Evolutionary conservation across 2,888 invertebrate species (phyloP), one percentile per base, ranked within the genome.

Genomic region (Philopedon plagiatum): DNA sequence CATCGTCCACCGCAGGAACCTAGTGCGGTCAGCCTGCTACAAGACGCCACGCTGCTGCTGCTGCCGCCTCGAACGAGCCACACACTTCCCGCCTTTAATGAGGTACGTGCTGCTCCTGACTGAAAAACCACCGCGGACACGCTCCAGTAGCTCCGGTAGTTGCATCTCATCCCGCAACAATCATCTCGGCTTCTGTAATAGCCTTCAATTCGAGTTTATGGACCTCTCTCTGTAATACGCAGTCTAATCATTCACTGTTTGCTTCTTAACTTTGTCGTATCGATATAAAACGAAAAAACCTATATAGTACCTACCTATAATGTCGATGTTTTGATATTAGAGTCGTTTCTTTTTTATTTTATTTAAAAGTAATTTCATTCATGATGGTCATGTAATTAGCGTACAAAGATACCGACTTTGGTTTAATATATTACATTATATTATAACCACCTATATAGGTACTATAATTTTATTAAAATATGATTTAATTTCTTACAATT

Each of bases 61-160:
- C 23, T 23, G 19, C 32, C 11, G 13, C 61, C 18, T 63, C 63
- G 80, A 82, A 81, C 81, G 82, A 82, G 82, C 82, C 80, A 82
- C 82, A 83, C 82, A 82, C 81, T 82, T 83, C 82, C 83, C 82
- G 81, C 80, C 81, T 77, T 76, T 84, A 84, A 84, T 84, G 83
- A 83, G 83, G 82, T 84, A 83, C 84, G 84, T 84, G 84, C 83
- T 81, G 81, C 81, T 78, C 80, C 76, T 72, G 76, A 68, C 58
- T 74, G 73, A 77, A 78, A 78, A 80, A 78, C 77, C 78, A 74
- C 80, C 74, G 60, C 60, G 58, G 71, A 71, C 74, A 71, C 71
- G 81, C 80, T 81, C 78, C 80, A 79, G 65, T 78, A 79, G 78
- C 44, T 54, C 19, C 64, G 54, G 64, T 71, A 74, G 71, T 71